Base-by-base conservation (phyloP, 53 echinoderm and acorn worm species). In the Paelopatides confundens region DNA sequence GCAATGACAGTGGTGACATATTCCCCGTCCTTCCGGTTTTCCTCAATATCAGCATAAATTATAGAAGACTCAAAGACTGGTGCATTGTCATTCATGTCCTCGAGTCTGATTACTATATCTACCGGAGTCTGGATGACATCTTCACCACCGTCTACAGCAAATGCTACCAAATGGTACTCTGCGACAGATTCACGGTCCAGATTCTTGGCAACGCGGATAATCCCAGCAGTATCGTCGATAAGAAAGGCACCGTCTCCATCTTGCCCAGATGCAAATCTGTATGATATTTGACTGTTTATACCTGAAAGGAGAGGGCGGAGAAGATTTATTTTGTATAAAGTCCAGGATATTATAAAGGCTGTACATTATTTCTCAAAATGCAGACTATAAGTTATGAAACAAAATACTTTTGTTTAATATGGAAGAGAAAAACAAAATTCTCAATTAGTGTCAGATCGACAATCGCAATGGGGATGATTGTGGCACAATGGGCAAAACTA, bases 191-290 rank as follows among this genome's bases (percentile, higher is more conserved):
- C 99, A 12, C 99, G 95, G 65, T 99, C 99, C 23, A 99, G 90
- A 23, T 82, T 88, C 71, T 86, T 58, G 31, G 87, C 94, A 8
- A 95, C 92, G 1, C 99, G 95, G 48, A 99, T 96, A 82, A 96
- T 87, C n/a, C 99, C 99, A 6, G 95, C 89, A 32, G 93, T 87
- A 69, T 93, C 91, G 26, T 99, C 99, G 68, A 99, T 99, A 27
- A 93, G 89, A 65, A 99, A 99, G 12, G 94, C 91, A 12, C 99
- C 99, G 40, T 94, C 88, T 46, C 99, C 99, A 85, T 96, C 95
- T 67, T 94, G 67, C 28, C 99, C 99, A 37, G 85, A 88, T 28
- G 85, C 88, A 85, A 99, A 99, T 15, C 96, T 94, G 88, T 99
- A 99, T 9, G 85, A 78, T 50, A 99, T 87, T 40, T 94, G 89